Evolutionary conservation across 2,113 vertebrate genomes (phyloP).

Genomic region (Morone saxatilis): DNA sequence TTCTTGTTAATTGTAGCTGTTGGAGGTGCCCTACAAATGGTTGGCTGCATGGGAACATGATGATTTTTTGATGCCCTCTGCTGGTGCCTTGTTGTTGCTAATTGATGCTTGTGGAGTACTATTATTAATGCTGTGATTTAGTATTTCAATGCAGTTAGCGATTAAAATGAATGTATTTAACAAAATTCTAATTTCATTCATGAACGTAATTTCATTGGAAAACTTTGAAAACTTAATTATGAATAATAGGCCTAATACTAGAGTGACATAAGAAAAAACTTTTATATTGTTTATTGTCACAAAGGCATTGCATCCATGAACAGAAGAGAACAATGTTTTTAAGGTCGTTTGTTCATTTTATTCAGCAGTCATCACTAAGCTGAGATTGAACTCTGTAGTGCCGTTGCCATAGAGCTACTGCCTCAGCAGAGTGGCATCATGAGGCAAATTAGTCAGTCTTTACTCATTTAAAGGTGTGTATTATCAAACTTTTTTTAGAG

Average conservation of each 20-base stretch:
- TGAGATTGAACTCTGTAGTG: not conserved
- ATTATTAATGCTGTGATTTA: slow-evolving; percentile 30
- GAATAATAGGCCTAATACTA: not conserved
- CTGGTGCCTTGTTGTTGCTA: slow-evolving; percentile 54
- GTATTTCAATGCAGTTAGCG: slow-evolving; percentile 8
- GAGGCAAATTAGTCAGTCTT: slow-evolving; percentile 3
- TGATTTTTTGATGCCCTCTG: slow-evolving; percentile 67
- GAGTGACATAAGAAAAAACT: not conserved
- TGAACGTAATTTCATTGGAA: not conserved
- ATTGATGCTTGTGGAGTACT: slow-evolving; percentile 33
- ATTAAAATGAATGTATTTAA: not conserved
- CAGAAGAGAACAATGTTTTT: not conserved
- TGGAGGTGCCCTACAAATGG: slow-evolving; percentile 43
- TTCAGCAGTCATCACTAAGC: not conserved
- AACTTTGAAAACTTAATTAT: not conserved
- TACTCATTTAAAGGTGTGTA: not conserved
- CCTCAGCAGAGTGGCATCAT: slow-evolving; percentile 10
- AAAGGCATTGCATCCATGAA: not conserved
- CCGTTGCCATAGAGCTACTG: slow-evolving; percentile 20
- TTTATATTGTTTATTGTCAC: not conserved
- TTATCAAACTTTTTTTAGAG: not conserved
- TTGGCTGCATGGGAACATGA: slow-evolving; percentile 20
- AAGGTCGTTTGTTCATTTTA: not conserved
- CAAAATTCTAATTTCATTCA: not conserved
- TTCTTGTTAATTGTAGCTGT: slow-evolving; percentile 44